Base-by-base conservation (phyloP, 2,113 vertebrate genomes). In the Anser brachyrhynchus region DNA sequence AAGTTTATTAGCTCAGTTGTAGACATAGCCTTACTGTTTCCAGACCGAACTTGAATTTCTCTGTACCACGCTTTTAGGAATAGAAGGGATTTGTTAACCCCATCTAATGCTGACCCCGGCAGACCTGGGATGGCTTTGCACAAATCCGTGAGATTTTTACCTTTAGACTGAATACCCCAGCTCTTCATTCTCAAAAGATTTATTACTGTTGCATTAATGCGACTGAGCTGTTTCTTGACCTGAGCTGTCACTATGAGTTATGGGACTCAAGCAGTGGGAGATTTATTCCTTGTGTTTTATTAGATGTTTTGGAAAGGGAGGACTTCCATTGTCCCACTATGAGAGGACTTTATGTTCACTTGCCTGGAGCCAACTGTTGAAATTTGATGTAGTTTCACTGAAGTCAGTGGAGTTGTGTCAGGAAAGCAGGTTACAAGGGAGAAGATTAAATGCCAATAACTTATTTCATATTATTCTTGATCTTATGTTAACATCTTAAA, bases 211-310 rank as follows among this genome's bases (percentile, higher is more conserved):
- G 61, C 73, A 65, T 92, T 92, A 70, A 92, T 76, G 80, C 3
- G 3, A 16, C 87, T 31, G 70, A 92, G 70, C 80, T 82, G 5
- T 44, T 91, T 87, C 84, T 37, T 93, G 87, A 71, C 66, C 77
- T 26, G 39, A 52, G 66, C 52, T 84, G 92, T 70, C 43, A 8
- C 52, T 25, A 22, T 61, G 84, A 95, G 58, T 79, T 87, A 82
- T 7, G 21, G 73, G 35, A 65, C 49, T 0, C 3, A 26, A 69
- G 77, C 2, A 1, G 39, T 2, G 0, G 54, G 73, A 90, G 86
- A 95, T 96, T 90, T 87, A 87, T 92, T 75, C 80, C 70, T 61
- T 58, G 80, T 92, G 58, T 77, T 96, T 96, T 84, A 69, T 31
- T 22, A 84, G 31, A 92, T 62, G 89, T 58, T 89, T 94, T 61